These are phyloP conservation scores for Loripinus fragilis DNA, from an alignment of 2,888 invertebrate species.

Conservation along the genomic window DNA sequence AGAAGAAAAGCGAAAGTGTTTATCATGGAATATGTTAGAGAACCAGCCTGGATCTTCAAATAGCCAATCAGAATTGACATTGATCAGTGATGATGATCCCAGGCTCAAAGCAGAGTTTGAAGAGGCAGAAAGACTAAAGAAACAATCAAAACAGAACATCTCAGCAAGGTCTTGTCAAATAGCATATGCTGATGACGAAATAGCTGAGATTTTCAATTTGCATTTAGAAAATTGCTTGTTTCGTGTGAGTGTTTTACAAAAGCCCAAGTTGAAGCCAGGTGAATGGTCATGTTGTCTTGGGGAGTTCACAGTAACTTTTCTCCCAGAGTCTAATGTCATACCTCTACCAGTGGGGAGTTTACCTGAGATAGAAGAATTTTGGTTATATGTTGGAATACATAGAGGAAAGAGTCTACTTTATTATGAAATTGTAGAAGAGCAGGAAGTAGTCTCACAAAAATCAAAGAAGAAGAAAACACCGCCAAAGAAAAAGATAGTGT, in stretches of 20 bases:
- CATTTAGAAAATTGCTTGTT: slow-evolving; percentile 67
- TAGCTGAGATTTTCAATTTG: slow-evolving; percentile 58
- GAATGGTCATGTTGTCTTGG: slow-evolving; percentile 65
- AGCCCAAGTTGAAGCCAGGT: slow-evolving; percentile 36
- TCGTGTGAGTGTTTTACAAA: slow-evolving; percentile 51
- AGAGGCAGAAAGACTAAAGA: not conserved
- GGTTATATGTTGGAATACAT: slow-evolving; percentile 77
- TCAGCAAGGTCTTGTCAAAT: not conserved
- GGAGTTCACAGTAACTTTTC: slow-evolving; percentile 44
- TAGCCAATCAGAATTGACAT: slow-evolving; percentile 44
- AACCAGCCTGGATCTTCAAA: slow-evolving; percentile 19
- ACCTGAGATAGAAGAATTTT: slow-evolving; percentile 68
- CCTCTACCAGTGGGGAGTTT: slow-evolving; percentile 51
- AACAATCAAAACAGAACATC: not conserved
- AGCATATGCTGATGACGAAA: slow-evolving; percentile 34
- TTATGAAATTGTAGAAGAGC: slow-evolving; percentile 68
- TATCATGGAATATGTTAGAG: slow-evolving; percentile 80
- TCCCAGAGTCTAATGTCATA: slow-evolving; percentile 38
- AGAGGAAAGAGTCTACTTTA: slow-evolving; percentile 75
- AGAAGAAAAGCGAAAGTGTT: slow-evolving; percentile 71
- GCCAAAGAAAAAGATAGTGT: slow-evolving; percentile 45
- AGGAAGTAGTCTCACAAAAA: slow-evolving; percentile 24
- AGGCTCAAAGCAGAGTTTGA: slow-evolving; percentile 36
- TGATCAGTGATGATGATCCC: slow-evolving; percentile 61
- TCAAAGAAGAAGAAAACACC: slow-evolving; percentile 4